These are phyloP conservation scores for Plecotus auritus DNA, from an alignment of 2,113 vertebrate species.

Conservation along the genomic window DNA sequence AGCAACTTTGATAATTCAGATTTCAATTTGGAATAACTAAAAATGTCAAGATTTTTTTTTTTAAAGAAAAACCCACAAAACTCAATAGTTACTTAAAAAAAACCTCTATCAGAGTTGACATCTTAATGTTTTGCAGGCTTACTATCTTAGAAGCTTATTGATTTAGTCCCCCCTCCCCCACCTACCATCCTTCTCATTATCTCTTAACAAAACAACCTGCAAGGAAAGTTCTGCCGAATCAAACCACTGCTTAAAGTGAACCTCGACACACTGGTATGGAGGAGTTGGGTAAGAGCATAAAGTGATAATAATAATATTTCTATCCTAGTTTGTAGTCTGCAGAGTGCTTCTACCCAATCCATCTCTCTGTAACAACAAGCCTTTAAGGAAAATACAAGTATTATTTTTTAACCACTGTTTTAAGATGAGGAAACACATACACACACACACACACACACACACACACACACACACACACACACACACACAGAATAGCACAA, in stretches of 20 bases:
- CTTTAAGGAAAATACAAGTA: neutral
- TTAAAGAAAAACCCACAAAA: neutral
- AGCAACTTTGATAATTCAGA: neutral
- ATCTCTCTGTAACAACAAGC: neutral
- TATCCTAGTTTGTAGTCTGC: neutral
- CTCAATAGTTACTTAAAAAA: neutral
- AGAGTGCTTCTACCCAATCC: neutral
- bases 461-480: neutral
- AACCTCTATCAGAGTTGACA: neutral
- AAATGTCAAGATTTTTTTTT: conserved; percentile 8
- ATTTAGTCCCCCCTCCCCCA: neutral
- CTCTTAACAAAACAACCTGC: neutral
- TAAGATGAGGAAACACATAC: neutral
- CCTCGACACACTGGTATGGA: neutral
- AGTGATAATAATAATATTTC: neutral
- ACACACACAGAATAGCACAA: neutral
- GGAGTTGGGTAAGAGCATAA: neutral
- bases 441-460: neutral
- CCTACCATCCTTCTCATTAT: neutral
- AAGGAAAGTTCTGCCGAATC: neutral
- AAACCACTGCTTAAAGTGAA: neutral
- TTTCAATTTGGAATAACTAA: conserved; percentile 17
- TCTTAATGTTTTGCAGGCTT: conserved; percentile 7
- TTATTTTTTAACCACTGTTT: neutral
- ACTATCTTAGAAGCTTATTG: neutral